Evolutionary conservation across 2,797 vertebrate species (phyloP).

Genomic region (Macropodus opercularis): DNA sequence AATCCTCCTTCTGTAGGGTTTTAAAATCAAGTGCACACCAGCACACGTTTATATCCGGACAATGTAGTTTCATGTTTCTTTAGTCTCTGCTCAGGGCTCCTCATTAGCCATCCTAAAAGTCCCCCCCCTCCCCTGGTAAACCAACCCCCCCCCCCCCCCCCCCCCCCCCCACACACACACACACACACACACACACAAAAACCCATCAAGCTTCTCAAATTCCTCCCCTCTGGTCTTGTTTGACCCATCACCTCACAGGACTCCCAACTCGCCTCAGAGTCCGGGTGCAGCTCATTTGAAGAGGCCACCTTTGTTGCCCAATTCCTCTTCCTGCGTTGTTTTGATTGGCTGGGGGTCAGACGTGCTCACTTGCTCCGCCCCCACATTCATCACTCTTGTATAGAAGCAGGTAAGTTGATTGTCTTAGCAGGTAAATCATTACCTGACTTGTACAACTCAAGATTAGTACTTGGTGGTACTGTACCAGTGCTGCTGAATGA

Average conservation of each 20-base stretch:
- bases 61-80: no score
- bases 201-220: slow-evolving; percentile 13
- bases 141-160: slow-evolving; percentile 27
- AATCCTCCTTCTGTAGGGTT: no score
- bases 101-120: slow-evolving; percentile 21
- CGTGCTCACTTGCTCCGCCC: slow-evolving; percentile 11
- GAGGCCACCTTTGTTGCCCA: slow-evolving; percentile 49
- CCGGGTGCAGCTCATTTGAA: slow-evolving; percentile 63
- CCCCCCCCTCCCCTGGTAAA: slow-evolving; percentile 46
- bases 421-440: slow-evolving; percentile 5
- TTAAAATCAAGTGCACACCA: no score
- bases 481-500: slow-evolving; percentile 17
- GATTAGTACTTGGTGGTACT: not conserved
- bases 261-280: slow-evolving; percentile 51
- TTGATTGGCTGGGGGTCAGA: slow-evolving; percentile 20
- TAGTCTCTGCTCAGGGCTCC: slow-evolving; percentile 4
- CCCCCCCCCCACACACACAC: not conserved
- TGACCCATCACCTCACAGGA: slow-evolving; percentile 50
- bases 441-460: not conserved
- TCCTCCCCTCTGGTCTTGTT: slow-evolving; percentile 31
- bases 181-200: slow-evolving; percentile 2
- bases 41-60: no score
- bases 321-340: slow-evolving; percentile 27
- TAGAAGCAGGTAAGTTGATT: not conserved
- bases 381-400: not conserved